Evolutionary conservation across 1,140 invertebrate species (phyloP).

Genomic region (Cephus cinctus): DNA sequence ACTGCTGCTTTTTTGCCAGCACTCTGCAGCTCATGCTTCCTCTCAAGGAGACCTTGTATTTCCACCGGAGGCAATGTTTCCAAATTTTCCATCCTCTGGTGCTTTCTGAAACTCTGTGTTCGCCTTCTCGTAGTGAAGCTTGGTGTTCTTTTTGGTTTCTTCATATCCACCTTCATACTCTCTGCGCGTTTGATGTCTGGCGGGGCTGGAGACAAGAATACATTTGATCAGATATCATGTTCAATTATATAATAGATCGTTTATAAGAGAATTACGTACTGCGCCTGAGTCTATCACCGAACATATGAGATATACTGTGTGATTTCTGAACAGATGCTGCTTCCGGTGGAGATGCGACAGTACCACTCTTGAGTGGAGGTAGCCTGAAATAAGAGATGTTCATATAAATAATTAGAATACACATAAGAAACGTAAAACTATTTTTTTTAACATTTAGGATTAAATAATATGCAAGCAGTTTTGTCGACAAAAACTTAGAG

Average conservation of each 20-base stretch:
- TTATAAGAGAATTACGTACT: constrained; percentile 36
- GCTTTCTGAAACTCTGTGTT: constrained; percentile 85
- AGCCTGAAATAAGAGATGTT: constrained; percentile 23
- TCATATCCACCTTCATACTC: constrained; percentile 79
- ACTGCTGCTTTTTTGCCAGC: constrained; percentile 93
- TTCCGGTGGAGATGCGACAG: constrained; percentile 29
- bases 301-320: constrained; percentile 65
- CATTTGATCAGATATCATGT: constrained; percentile 6
- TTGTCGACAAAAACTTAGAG: too few relatives aligned
- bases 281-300: constrained; percentile 69
- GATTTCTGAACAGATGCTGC: constrained; percentile 42
- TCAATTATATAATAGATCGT: neutral
- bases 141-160: constrained; percentile 84
- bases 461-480: too few relatives aligned
- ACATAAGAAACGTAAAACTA: neutral
- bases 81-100: constrained; percentile 69
- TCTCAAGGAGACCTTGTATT: constrained; percentile 87
- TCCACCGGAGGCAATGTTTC: constrained; percentile 84
- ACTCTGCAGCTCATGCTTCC: constrained; percentile 92
- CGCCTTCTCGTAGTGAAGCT: constrained; percentile 90
- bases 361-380: constrained; percentile 36
- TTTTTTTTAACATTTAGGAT: constrained; percentile 4
- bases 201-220: constrained; percentile 47
- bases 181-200: constrained; percentile 78
- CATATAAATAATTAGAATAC: neutral